Percentiles rank a stretch among this genome's conserved stretches.
phyloP scores from a whole-genome alignment of 92 coral and sea anemone species.

The Muricea muricata region DNA sequence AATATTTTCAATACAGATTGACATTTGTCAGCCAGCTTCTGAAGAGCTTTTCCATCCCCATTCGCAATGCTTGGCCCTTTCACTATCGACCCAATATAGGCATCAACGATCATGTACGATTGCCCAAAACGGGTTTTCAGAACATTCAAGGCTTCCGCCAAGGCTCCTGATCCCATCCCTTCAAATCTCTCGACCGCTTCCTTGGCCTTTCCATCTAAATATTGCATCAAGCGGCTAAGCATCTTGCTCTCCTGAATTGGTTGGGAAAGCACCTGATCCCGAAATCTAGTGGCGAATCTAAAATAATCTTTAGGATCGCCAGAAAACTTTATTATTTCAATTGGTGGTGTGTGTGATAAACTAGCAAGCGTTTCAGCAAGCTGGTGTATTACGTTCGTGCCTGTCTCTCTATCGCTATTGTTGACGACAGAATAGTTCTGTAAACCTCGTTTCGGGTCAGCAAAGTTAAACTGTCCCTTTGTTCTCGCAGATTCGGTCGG shows the following conservation, averaged over 20 bases:
- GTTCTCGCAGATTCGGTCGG: background rate
- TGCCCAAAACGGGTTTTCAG: slow-evolving; percentile 5
- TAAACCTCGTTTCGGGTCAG: background rate
- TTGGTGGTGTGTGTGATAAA: background rate
- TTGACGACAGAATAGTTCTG: background rate
- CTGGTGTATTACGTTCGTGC: background rate
- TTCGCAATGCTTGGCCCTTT: background rate
- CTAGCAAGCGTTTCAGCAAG: background rate
- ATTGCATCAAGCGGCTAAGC: background rate
- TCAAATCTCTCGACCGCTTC: slow-evolving; percentile 9
- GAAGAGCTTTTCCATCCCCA: background rate
- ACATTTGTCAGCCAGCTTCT: background rate
- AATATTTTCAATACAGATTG: background rate
- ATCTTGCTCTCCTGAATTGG: slow-evolving; percentile 5
- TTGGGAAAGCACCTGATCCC: background rate
- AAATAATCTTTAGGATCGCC: background rate
- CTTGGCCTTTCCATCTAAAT: background rate
- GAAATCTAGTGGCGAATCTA: background rate
- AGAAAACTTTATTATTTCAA: background rate
- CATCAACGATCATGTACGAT: background rate
- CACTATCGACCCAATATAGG: background rate
- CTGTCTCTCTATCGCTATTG: background rate
- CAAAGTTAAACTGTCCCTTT: background rate
- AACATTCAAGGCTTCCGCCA: background rate
- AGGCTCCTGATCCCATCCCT: background rate